Evolutionary conservation across 1,140 invertebrate genomes (phyloP), one percentile per base, ranked within the genome.

Genomic region (Euborellia annulipes): DNA sequence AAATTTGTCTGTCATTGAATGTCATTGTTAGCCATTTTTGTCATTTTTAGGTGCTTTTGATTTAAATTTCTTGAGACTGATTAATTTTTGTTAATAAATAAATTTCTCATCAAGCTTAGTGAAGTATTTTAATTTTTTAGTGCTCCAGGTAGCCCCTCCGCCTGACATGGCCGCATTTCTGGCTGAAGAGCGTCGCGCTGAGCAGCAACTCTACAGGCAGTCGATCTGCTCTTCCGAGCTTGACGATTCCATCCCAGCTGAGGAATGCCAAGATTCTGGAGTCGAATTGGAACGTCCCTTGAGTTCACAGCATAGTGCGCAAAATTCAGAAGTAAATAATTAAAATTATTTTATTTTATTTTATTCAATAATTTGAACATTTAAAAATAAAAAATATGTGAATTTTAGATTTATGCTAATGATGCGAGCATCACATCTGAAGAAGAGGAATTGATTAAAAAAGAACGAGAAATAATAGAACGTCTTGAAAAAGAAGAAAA

Each of bases 131-230:
- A 16, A 2, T 43, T 11, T 44, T 43, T 32, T 36, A 43, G 74
- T 80, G 52, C 57, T 82, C 7, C 73, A 69, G 2, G 58, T 85
- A 13, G 75, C 73, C 11, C 81, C 80, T 50, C 78, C 83, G n/a
- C 82, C 79, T 16, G 81, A 86, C 51, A 80, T 85, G 63, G 79
- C 76, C 18, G 73, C 75, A 18, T 75, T 86, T 58, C 63, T 86
- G 14, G 79, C 82, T 54, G 79, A 85, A 54, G 82, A 87, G 58
- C 71, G 78, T 16, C 75, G 84, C 46, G 72, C 85, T 43, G 79
- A 85, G 41, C 52, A 58, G 52, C 81, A 83, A 55, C 68, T 82
- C 16, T 67, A 70, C 48, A 62, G 67, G 22, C 66, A 67, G 6
- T 68, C 67, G n/a, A 66, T 67, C 53, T 67, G 67, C 46, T 68